Base-by-base conservation (phyloP, 2,888 invertebrate species). In the Drepanosiphum platanoidis region DNA sequence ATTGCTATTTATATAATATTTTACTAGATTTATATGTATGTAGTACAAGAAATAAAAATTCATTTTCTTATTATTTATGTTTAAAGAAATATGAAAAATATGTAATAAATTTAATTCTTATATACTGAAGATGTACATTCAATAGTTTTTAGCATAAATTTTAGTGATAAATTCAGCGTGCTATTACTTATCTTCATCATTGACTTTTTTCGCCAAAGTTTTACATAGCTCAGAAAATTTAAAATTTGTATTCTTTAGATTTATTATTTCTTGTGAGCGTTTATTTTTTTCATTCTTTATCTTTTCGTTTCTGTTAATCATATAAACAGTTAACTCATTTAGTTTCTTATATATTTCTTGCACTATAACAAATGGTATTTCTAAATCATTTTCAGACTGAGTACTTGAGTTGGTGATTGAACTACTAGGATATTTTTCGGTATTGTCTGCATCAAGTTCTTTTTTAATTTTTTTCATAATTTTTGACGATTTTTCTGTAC, bases 401-500 rank as follows among this genome's bases (percentile, higher is more conserved):
- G 27, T 70, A 70, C 68, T 80, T 46, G 79, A 80, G 27, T 70
- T 36, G 11, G 27, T 30, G 3, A 64, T 64, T 64, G 64, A 64
- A 64, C 11, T 64, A 36, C 68, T 80, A 34, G 68, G 46, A 36
- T 18, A 11, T 80, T 18, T 68, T 1, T 70, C 27, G 18, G 15
- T 0, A 0, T 30, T 64, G 5, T 78, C 46, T 36, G 1, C 11
- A 27, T 34, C 68, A 11, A 79, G 15, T 52, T 68, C n/a, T 34
- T 34, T 80, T 52, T 80, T 79, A 15, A 68, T 68, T 79, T 34
- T 46, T 80, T 80, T 46, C 34, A 68, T 34, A 3, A 68, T 34
- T 80, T 70, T 68, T 34, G 34, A 27, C 22, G 27, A 32, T 34
- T 66, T 30, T 34, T 68, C 68, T n/a, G 46, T 46, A 52, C 34